Percentiles rank a stretch among this genome's conserved stretches.
Conservation (phyloP, 2,797 vertebrate genomes). For the Siniperca obscura region DNA sequence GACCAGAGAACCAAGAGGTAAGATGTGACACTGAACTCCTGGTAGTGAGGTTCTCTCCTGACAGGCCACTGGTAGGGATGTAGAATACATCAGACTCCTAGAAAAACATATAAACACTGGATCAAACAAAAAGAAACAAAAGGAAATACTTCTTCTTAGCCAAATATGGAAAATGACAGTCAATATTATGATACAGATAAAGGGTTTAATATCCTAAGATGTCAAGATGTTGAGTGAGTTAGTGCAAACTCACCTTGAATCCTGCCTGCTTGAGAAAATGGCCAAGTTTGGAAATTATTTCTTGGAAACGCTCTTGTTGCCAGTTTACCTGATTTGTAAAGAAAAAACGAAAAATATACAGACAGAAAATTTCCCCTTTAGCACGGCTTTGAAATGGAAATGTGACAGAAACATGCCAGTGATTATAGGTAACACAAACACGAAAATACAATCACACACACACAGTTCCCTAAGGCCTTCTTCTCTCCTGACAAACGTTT, state of each 20-base stretch:
- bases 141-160: background rate
- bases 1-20: constrained; percentile 93
- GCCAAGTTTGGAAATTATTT: constrained; percentile 93
- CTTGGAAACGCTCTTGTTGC: constrained; percentile 96
- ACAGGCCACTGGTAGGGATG: constrained; percentile 96
- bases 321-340: constrained; percentile 91
- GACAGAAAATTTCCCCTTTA: constrained; percentile 51
- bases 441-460: constrained; percentile 14
- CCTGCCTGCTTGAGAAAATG: constrained; percentile 98
- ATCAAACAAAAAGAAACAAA: background rate
- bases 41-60: constrained; percentile 93
- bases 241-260: constrained; percentile 90
- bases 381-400: constrained; percentile 47
- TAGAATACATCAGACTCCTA: constrained; percentile 97
- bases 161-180: background rate
- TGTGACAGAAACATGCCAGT: constrained; percentile 35
- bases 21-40: constrained; percentile 88
- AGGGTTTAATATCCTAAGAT: background rate
- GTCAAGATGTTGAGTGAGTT: background rate
- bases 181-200: background rate
- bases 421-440: constrained; percentile 40
- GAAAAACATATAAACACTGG: constrained; percentile 2
- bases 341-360: constrained; percentile 29
- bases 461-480: background rate
- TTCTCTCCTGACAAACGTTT: constrained; percentile 16